Percentiles rank a stretch among this genome's conserved stretches.
phyloP scores from a whole-genome alignment of 2,888 invertebrate species.

The Laspeyria flexula region DNA sequence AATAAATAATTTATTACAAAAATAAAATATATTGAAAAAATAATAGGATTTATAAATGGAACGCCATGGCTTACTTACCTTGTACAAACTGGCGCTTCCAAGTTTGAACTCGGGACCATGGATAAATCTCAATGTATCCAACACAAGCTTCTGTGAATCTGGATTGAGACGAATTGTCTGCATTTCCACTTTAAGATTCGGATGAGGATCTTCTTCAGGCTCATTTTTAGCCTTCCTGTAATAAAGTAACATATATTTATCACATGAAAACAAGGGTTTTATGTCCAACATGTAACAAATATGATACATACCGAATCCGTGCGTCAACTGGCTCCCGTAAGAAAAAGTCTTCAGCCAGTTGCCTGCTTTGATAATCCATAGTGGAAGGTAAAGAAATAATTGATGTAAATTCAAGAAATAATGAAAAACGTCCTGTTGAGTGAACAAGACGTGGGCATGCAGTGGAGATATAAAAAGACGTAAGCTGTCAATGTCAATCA shows the following conservation, averaged over 20 bases:
- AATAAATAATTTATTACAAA: neutral
- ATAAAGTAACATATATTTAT: constrained; percentile 25
- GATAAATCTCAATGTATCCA: constrained; percentile 90
- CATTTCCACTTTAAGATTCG: constrained; percentile 90
- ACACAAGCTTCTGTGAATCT: constrained; percentile 89
- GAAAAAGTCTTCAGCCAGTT: constrained; percentile 88
- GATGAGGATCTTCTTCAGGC: constrained; percentile 77
- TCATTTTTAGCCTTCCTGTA: constrained; percentile 74
- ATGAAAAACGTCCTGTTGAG: constrained; percentile 32
- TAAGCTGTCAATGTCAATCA: neutral
- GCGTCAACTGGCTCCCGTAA: constrained; percentile 87
- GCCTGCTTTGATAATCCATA: constrained; percentile 87
- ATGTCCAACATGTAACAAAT: constrained; percentile 37
- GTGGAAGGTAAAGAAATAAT: constrained; percentile 22
- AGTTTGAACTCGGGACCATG: constrained; percentile 90
- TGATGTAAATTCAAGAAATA: constrained; percentile 9
- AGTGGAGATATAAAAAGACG: neutral
- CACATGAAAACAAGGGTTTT: constrained; percentile 14
- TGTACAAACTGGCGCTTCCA: constrained; percentile 85
- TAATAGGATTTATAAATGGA: too few species aligned
- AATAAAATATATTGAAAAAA: neutral
- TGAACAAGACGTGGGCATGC: constrained; percentile 38
- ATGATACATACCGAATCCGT: constrained; percentile 82
- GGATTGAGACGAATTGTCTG: constrained; percentile 89
- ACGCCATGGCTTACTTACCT: constrained; percentile 71